Conservation (phyloP, 2,888 invertebrate genomes). For the Leuctra nigra region DNA sequence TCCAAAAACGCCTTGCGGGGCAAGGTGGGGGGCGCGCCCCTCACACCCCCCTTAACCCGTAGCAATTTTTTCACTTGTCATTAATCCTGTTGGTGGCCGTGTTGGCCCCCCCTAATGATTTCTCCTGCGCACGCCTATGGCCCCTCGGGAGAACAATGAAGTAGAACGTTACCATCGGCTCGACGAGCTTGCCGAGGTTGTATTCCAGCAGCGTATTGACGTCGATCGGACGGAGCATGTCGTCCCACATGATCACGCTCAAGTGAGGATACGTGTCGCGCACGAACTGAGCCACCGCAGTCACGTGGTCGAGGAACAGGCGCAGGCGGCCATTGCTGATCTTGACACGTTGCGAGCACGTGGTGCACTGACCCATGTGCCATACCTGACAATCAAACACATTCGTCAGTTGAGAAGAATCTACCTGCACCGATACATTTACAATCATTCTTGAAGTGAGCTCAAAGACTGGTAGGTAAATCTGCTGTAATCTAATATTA, state of each 20-base stretch:
- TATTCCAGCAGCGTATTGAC: constrained; percentile 51
- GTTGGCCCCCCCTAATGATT: no score
- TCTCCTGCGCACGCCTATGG: neutral
- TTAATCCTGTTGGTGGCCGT: no score
- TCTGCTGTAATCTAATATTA: no score
- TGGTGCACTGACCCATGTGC: constrained; percentile 57
- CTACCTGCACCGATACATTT: no score
- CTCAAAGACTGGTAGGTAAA: no score
- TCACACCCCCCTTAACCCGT: no score
- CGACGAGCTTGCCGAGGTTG: constrained; percentile 51
- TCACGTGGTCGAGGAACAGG: constrained; percentile 61
- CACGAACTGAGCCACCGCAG: constrained; percentile 51
- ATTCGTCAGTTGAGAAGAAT: no score
- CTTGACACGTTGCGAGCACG: constrained; percentile 45
- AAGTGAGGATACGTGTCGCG: constrained; percentile 55
- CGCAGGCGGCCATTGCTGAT: constrained; percentile 47
- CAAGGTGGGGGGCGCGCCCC: no score
- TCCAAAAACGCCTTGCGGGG: no score
- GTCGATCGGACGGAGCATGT: constrained; percentile 65
- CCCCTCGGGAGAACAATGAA: neutral
- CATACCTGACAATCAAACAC: constrained; percentile 69
- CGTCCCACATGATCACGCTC: constrained; percentile 77
- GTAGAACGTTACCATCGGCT: constrained; percentile 56
- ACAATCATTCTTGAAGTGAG: no score
- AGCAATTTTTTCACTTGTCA: no score